Percentiles rank a stretch among this genome's conserved stretches.
phyloP scores from a whole-genome alignment of 2,797 vertebrate species.

The Characodon lateralis region DNA sequence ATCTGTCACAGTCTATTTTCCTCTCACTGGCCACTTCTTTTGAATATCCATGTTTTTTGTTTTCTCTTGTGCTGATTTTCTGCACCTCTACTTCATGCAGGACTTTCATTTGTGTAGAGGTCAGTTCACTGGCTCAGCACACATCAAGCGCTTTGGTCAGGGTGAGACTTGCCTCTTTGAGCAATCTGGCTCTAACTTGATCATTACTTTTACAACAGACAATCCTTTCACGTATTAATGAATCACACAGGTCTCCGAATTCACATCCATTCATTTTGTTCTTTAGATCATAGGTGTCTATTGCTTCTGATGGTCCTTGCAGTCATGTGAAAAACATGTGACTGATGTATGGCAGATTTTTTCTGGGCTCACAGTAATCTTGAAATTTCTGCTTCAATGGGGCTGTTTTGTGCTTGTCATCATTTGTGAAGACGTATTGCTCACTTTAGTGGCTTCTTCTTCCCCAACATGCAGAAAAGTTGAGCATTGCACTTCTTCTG shows the following conservation, averaged over 20 bases:
- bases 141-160: neutral
- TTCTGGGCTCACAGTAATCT: too few species aligned
- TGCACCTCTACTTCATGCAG: neutral
- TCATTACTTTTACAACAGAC: neutral
- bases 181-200: neutral
- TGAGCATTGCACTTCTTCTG: neutral
- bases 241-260: neutral
- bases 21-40: too few species aligned
- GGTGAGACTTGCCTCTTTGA: neutral
- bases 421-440: too few species aligned
- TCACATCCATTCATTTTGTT: constrained; percentile 1
- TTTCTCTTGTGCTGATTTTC: too few species aligned
- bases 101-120: neutral
- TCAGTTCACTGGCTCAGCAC: neutral
- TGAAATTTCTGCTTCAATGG: too few species aligned
- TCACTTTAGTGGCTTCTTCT: too few species aligned
- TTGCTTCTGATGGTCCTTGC: neutral
- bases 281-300: neutral
- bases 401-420: too few species aligned
- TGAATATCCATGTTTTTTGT: too few species aligned
- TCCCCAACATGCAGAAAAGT: too few species aligned
- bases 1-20: too few species aligned
- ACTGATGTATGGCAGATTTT: neutral
- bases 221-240: neutral
- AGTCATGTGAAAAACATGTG: neutral